Base-by-base conservation (phyloP, 2,797 vertebrate species). In the Sebastes minor region DNA sequence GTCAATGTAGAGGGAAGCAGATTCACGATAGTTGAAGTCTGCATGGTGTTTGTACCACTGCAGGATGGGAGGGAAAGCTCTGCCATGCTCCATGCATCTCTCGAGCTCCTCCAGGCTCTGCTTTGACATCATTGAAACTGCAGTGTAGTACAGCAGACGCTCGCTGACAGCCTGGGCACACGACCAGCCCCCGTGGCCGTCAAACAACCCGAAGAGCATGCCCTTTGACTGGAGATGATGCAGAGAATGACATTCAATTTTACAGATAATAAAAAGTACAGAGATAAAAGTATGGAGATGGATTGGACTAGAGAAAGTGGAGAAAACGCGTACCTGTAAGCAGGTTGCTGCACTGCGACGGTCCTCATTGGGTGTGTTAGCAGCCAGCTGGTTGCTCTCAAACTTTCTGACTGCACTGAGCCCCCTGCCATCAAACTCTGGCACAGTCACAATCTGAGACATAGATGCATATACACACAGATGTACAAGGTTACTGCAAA, bases 131-230 rank as follows among this genome's bases (percentile, higher is more conserved):
- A 99, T 96, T 5, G 97, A 97, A 69, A 98, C 95, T 0, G 98
- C 97, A 5, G 97, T 88, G 25, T 99, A 99, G 87, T 97, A 97
- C 53, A 97, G 96, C 22, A 99, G 94, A 38, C 98, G 95, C 91
- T 99, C 97, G 0, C 98, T 97, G 5, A 99, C 95, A 0, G 97
- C 96, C 89, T 99, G 98, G 0, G 98, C 98, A 30, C 98, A 99
- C 0, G 97, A 96, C 6, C 96, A 96, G 10, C 98, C 98, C 0
- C 97, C 98, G 0, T 99, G 98, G 7, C 98, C 98, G 1, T 99
- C 98, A 1, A 99, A 99, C 78, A 99, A 90, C 0, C 98, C 98
- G 27, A 99, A 99, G 89, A 99, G 94, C 95, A 98, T 97, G 25
- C 98, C 98, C 1, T 93, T 96, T 13, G 97, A 97, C 94, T 97